Base-by-base conservation (phyloP, 2,113 vertebrate species). In the Mastomys natalensis region DNA sequence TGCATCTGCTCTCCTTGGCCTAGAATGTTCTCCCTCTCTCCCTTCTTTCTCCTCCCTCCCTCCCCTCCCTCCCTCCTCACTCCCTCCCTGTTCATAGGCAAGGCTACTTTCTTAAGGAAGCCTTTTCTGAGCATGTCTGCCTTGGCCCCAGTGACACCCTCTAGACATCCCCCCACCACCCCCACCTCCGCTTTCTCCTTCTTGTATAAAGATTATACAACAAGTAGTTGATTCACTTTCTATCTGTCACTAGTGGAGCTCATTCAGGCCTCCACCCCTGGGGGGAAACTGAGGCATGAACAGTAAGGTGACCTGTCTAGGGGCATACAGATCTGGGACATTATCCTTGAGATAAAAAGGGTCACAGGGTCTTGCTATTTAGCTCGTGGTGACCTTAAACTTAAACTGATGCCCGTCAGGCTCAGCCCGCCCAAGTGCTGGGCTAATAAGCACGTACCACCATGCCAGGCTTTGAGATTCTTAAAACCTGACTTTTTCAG, bases 1-100 rank as follows among this genome's bases (percentile, higher is more conserved):
- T 3, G 0, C 24, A 4, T 16, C 6, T 9, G 43, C 58, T 22
- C 53, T 15, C 17, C 12, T 64, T 1, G 6, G 29, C 31, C 82
- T 16, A 9, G 70, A 29, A 10, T 29, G 21, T 21, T 3, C 31
- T 91, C 66, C 29, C 74, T 48, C 29, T 26, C 45, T 74, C n/a
- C 73, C 45, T 34, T 8, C 16, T 3, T 48, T 6, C 45, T 31
- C 62, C 40, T 48, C 15, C n/a, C 34, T 16, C 80, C n/a, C 90
- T 48, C 45, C 66, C 29, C 74, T 48, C 26, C 43, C 43, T 55
- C 17, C 22, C 60, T 34, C 29, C 43, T 82, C n/a, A 70, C 40
- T 58, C 15, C n/a, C 34, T 16, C 80, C n/a, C 90, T 48, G 12
- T 45, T 37, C 58, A 51, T 13, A 3, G 31, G 62, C 0, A 1